phyloP scores from a whole-genome alignment of 2,797 vertebrate genomes.

The Chelon auratus region DNA sequence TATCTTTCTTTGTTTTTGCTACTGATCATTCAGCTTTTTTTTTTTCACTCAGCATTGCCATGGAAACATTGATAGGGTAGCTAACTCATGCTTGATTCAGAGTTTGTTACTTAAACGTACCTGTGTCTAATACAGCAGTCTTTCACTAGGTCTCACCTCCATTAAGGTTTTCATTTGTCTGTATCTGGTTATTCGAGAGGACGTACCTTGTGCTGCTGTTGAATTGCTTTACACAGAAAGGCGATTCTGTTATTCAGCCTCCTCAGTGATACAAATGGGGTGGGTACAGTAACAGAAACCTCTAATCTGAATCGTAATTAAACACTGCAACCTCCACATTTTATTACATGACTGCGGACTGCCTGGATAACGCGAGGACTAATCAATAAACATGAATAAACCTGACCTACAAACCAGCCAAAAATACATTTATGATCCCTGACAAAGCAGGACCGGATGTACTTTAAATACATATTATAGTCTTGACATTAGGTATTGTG shows the following conservation, averaged over 20 bases:
- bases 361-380: not conserved
- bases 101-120: slow-evolving; percentile 10
- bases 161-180: slow-evolving; percentile 4
- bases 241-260: not conserved
- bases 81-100: not conserved
- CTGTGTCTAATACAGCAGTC: not conserved
- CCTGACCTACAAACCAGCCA: not conserved
- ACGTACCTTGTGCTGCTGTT: not conserved
- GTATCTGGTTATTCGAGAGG: not conserved
- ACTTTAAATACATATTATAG: not conserved
- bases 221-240: not conserved
- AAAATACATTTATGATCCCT: not conserved
- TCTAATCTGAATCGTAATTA: not conserved
- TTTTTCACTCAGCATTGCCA: not conserved
- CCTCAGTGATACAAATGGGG: not conserved
- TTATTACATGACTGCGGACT: not conserved
- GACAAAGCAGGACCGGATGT: not conserved
- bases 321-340: not conserved
- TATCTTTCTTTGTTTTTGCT: too few relatives aligned
- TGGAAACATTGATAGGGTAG: not conserved
- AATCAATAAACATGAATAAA: not conserved
- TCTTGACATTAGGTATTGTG: not conserved
- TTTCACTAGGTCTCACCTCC: slow-evolving; percentile 4
- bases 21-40: not conserved
- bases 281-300: not conserved